Evolutionary conservation across 2,797 vertebrate species (phyloP).

Genomic region (Lepus oiostolus): DNA sequence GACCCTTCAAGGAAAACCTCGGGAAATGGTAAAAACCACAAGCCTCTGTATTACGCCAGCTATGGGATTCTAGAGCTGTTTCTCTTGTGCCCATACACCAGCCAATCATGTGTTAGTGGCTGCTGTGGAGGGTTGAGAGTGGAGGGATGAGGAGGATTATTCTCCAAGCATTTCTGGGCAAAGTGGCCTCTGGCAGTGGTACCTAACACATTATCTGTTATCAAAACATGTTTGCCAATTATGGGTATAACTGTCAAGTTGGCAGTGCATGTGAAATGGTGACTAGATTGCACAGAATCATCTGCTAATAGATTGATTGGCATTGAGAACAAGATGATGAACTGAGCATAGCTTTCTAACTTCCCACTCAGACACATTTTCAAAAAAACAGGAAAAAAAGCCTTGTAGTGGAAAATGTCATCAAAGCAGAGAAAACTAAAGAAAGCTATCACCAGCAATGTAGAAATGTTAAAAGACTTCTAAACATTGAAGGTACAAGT

Average conservation of each 20-base stretch:
- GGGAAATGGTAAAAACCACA: not conserved
- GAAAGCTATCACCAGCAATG: not conserved
- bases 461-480: conserved; percentile 4
- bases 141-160: not conserved
- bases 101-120: not conserved
- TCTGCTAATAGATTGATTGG: not conserved
- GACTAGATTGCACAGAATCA: not conserved
- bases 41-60: not conserved
- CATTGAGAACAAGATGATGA: conserved; percentile 26
- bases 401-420: not conserved
- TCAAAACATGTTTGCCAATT: conserved; percentile 17
- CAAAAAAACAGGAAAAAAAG: not conserved
- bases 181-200: not conserved
- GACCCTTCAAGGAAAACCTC: not conserved
- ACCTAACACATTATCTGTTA: not conserved
- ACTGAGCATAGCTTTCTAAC: not conserved
- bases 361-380: not conserved
- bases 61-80: not conserved
- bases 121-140: not conserved
- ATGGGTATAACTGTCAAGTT: not conserved
- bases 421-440: conserved; percentile 6
- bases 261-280: not conserved
- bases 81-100: not conserved
- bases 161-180: conserved; percentile 21
- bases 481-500: not conserved